Base-by-base conservation (phyloP, 2,888 invertebrate genomes). In the Ennomos quercinarius region DNA sequence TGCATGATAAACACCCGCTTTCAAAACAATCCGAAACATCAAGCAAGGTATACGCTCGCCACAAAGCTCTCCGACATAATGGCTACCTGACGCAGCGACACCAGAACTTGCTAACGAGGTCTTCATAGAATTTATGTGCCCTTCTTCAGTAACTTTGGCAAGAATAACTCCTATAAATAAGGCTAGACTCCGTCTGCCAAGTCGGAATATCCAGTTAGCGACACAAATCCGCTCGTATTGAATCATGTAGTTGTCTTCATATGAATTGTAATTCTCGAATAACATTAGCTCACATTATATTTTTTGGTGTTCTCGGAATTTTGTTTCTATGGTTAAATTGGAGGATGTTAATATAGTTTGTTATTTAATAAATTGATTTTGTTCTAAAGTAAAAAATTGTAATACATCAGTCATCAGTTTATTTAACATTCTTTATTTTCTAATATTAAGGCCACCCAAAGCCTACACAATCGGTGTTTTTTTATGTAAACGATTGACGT, bases 101-200 rank as follows among this genome's bases (percentile, higher is more conserved):
- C 12, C 38, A 45, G 11, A 58, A 52, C 50, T 55, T 37, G 51
- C 52, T 51, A 63, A 63, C 55, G 60, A 63, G 46, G 53, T 39
- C 56, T 52, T 46, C 37, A 49, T 56, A 36, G 38, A 38, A 59
- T 63, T 53, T 59, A 63, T 63, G 52, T 38, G 51, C 41, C 58
- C 51, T 51, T 63, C 52, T 56, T 57, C 58, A 10, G 40, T 35
- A 56, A 63, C 52, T 63, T 59, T 58, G 51, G 55, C 52, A 49
- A 50, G 54, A 58, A 58, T 54, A 55, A 60, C 59, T 55, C 46
- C 38, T 35, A 55, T 60, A 60, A 60, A 55, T 60, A 55, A 45
- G 44, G 10, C 40, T 37, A 43, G 47, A 43, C 51, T 43, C 12
- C 10, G 49, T 37, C 53, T 60, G 59, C 59, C 59, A 59, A 59